Conservation (phyloP, 2,888 invertebrate genomes). For the Fragum fragum region DNA sequence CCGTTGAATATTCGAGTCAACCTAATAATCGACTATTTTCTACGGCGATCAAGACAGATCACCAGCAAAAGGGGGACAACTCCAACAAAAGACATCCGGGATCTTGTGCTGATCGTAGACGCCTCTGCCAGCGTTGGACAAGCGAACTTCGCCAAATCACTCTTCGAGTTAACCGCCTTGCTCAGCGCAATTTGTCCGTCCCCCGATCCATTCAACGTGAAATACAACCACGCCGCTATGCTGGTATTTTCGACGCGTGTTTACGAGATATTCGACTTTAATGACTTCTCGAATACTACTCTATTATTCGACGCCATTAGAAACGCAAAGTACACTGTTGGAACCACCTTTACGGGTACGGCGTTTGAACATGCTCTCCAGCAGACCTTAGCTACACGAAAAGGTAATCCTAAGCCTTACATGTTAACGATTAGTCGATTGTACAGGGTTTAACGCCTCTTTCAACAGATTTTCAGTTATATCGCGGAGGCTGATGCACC, state of each 20-base stretch:
- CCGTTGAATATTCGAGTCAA: not conserved
- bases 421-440: too few species aligned
- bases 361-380: not conserved
- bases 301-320: constrained; percentile 2
- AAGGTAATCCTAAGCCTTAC: too few species aligned
- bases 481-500: too few species aligned
- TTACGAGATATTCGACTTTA: constrained; percentile 10
- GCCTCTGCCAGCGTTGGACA: not conserved
- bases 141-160: not conserved
- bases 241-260: not conserved
- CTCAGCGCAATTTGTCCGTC: not conserved
- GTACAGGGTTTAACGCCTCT: too few species aligned
- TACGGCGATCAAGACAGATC: not conserved
- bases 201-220: not conserved
- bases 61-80: not conserved
- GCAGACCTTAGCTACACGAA: not conserved
- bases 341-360: not conserved
- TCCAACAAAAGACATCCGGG: not conserved
- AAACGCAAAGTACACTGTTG: not conserved
- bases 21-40: constrained; percentile 8
- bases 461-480: too few species aligned
- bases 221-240: not conserved
- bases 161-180: not conserved
- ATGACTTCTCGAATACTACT: not conserved
- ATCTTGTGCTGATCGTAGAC: not conserved